Evolutionary conservation across 2,797 vertebrate genomes (phyloP).

Genomic region (Halcyon badia): DNA sequence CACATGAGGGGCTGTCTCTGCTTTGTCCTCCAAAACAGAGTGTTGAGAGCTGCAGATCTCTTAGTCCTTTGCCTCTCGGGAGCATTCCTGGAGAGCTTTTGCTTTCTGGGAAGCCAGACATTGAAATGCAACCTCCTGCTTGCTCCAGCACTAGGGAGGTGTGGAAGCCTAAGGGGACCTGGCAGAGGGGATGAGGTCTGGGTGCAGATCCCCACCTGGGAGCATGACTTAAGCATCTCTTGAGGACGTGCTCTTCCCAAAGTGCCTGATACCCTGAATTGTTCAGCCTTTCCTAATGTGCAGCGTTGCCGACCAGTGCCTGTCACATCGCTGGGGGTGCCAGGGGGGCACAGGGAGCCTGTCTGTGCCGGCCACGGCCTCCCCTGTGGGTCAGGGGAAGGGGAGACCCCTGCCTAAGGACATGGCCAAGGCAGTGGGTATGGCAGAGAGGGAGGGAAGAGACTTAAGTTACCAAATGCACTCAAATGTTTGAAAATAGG

Average conservation of each 20-base stretch:
- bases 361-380: not conserved
- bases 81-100: not conserved
- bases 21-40: not conserved
- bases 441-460: not conserved
- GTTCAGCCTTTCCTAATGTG: not conserved
- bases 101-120: not conserved
- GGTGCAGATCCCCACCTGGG: not conserved
- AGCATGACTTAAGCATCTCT: fast-evolving
- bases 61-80: not conserved
- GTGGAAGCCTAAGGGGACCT: not conserved
- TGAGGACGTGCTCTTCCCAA: not conserved
- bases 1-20: not conserved
- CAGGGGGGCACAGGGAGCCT: not conserved
- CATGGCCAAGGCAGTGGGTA: not conserved
- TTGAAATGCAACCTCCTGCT: not conserved
- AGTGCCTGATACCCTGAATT: fast-evolving
- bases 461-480: not conserved
- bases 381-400: not conserved
- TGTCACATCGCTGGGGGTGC: fast-evolving
- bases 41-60: not conserved
- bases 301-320: fast-evolving
- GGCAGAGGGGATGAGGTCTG: not conserved
- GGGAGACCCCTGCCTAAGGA: not conserved
- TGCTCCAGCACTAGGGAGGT: not conserved
- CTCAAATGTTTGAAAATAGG: not conserved